Percentiles rank a stretch among this genome's conserved stretches.
phyloP scores from a whole-genome alignment of 2,888 invertebrate species.

The Megastigmus dorsalis region DNA sequence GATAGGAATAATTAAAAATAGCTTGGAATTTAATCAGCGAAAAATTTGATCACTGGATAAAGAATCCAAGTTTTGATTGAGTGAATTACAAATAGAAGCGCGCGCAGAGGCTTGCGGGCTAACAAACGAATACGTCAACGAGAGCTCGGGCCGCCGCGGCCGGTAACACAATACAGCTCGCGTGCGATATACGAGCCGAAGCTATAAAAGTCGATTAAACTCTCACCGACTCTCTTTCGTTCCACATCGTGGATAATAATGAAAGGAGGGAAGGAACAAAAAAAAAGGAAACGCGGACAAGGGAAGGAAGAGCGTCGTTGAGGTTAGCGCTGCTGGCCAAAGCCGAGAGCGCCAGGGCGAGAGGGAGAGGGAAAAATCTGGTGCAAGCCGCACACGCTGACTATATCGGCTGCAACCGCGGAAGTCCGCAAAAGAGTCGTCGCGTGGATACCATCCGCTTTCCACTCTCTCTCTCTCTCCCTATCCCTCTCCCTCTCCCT shows the following conservation, averaged over 20 bases:
- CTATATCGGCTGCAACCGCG: conserved; percentile 26
- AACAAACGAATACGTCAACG: conserved; percentile 21
- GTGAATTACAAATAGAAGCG: no score
- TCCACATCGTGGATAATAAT: conserved; percentile 25
- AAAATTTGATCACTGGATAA: no score
- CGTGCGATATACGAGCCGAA: conserved; percentile 43
- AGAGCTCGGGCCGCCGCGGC: no score
- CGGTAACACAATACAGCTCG: conserved; percentile 36
- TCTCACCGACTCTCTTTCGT: conserved; percentile 26
- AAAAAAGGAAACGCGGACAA: no score
- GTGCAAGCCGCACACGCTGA: conserved; percentile 33
- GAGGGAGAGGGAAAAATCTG: conserved; percentile 35
- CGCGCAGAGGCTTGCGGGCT: no score
- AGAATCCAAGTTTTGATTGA: no score
- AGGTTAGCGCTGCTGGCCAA: conserved; percentile 27
- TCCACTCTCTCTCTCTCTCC: not conserved
- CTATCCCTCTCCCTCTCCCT: not conserved
- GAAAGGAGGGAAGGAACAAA: conserved; percentile 21
- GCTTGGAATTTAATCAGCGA: no score
- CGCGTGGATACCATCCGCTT: conserved; percentile 6
- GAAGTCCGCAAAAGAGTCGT: conserved; percentile 38
- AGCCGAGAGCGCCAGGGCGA: not conserved
- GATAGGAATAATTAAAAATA: no score
- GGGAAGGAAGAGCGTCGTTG: conserved; percentile 32
- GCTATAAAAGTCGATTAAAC: conserved; percentile 53